phyloP scores from a whole-genome alignment of 2,888 invertebrate genomes.

The Epistrophella euchroma region DNA sequence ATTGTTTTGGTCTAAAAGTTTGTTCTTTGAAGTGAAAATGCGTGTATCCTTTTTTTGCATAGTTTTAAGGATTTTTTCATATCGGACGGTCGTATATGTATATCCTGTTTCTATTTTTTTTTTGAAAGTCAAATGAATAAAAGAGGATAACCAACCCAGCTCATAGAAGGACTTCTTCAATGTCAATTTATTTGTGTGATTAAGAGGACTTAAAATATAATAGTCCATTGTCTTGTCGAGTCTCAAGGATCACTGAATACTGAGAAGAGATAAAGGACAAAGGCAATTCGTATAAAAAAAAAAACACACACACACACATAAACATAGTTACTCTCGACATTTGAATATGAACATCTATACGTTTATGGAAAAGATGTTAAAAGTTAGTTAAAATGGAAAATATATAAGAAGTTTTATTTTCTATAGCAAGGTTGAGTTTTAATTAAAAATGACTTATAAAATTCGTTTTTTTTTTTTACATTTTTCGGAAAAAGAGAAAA shows the following conservation, averaged over 20 bases:
- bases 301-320: background rate
- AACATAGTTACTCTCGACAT: background rate
- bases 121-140: background rate
- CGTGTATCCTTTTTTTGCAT: slow-evolving; percentile 54
- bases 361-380: slow-evolving; percentile 29
- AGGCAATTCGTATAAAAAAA: slow-evolving; percentile 20
- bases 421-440: slow-evolving; percentile 26
- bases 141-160: slow-evolving; percentile 10
- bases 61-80: slow-evolving; percentile 30
- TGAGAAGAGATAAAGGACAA: slow-evolving; percentile 35
- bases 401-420: slow-evolving; percentile 11
- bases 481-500: slow-evolving; percentile 2
- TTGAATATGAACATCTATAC: slow-evolving; percentile 22
- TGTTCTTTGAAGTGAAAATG: slow-evolving; percentile 30
- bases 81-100: background rate
- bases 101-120: slow-evolving; percentile 1
- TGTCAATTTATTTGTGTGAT: slow-evolving; percentile 66
- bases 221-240: slow-evolving; percentile 56
- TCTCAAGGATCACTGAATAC: slow-evolving; percentile 60
- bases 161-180: slow-evolving; percentile 29
- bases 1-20: slow-evolving; percentile 34
- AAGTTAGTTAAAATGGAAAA: slow-evolving; percentile 51
- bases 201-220: slow-evolving; percentile 65
- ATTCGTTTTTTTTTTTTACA: slow-evolving; percentile 18
- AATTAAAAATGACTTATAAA: slow-evolving; percentile 63